Evolutionary conservation across 2,113 vertebrate species (phyloP).

Genomic region (Bubalus kerabau): DNA sequence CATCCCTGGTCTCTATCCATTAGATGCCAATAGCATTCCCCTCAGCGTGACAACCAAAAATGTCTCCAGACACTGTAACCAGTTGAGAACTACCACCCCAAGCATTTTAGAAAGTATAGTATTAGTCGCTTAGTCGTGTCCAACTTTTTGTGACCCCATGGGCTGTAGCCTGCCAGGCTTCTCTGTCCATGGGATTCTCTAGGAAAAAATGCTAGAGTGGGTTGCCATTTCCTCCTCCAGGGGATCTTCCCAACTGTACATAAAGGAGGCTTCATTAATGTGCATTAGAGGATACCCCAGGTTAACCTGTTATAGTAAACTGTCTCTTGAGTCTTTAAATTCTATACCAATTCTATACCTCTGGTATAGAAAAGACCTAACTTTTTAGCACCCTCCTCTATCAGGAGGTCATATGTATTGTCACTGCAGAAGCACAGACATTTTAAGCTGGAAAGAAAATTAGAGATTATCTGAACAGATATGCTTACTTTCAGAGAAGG

Average conservation of each 20-base stretch:
- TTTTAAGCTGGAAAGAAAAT: neutral
- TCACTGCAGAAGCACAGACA: neutral
- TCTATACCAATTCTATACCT: neutral
- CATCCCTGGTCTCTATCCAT: neutral
- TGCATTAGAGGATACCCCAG: neutral
- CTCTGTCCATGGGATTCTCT: neutral
- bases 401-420: neutral
- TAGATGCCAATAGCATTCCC: neutral
- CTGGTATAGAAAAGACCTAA: neutral
- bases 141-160: neutral
- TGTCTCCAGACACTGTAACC: neutral
- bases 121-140: neutral
- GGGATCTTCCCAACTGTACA: neutral
- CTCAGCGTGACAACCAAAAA: neutral
- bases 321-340: neutral
- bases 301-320: neutral
- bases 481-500: neutral
- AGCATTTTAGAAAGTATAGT: neutral
- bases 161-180: neutral
- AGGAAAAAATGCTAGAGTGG: neutral
- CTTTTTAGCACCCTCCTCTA: neutral
- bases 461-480: neutral
- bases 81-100: neutral
- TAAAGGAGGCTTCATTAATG: neutral
- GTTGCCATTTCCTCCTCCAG: neutral